phyloP scores from a whole-genome alignment of 2,888 invertebrate species.

The Caenorhabditis sp. region DNA sequence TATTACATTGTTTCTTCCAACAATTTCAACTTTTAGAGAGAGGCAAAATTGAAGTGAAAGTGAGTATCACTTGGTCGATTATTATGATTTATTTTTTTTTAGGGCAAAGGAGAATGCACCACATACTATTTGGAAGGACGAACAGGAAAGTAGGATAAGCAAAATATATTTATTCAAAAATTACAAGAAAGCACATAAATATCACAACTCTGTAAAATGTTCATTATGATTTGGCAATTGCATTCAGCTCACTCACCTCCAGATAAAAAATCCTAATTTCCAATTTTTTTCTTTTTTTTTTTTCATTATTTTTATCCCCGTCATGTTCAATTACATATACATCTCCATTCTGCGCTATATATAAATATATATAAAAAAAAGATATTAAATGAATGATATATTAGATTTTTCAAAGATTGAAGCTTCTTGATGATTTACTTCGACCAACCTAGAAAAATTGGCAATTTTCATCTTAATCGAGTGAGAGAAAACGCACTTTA shows the following conservation, averaged over 20 bases:
- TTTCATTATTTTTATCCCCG: constrained; percentile 4
- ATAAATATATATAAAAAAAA: background rate
- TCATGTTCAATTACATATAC: constrained; percentile 2
- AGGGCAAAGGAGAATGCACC: constrained; percentile 69
- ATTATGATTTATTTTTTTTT: constrained; percentile 22
- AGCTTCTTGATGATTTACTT: constrained; percentile 35
- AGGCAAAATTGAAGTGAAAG: constrained; percentile 69
- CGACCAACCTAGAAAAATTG: constrained; percentile 32
- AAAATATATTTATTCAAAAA: background rate
- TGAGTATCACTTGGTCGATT: too few species aligned
- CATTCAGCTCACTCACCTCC: background rate
- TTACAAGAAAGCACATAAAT: background rate
- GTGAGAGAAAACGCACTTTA: background rate
- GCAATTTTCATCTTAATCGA: too few species aligned
- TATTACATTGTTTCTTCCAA: constrained; percentile 67
- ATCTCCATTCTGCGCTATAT: background rate
- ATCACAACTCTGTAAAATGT: constrained; percentile 3
- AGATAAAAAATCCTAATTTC: background rate
- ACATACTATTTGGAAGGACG: constrained; percentile 66
- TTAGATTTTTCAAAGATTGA: constrained; percentile 28
- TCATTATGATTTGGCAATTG: background rate
- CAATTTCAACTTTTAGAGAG: constrained; percentile 64
- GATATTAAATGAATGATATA: constrained; percentile 1
- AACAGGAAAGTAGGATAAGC: constrained; percentile 19
- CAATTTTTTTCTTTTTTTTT: background rate